Evolutionary conservation across 2,888 invertebrate species (phyloP), one percentile per base, ranked within the genome.

Genomic region (Eurytoma californica): DNA sequence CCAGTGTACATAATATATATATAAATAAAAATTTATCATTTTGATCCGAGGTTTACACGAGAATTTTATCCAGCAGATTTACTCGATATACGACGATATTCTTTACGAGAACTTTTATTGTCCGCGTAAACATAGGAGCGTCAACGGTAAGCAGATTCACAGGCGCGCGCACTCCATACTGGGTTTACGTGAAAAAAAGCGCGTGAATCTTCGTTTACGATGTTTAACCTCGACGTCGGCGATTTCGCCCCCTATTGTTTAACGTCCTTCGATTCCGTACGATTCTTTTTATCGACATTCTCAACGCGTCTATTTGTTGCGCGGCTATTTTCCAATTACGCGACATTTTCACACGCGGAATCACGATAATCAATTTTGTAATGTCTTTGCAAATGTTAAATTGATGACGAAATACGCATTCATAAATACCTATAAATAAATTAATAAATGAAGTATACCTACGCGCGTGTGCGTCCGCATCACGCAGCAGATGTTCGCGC

Each of bases 361-460:
- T 86, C 85, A 85, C 70, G 85, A 86, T 86, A 86, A 86, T 86
- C 86, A 87, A 84, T 86, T 87, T 86, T 87, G 85, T 86, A 85
- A 84, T 86, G 60, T 79, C 49, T 77, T 77, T 77, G 73, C 74
- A 61, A 77, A 80, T 68, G 61, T 77, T 82, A n/a, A 80, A 77
- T 77, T 77, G 57, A 70, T n/a, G 61, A 47, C 67, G 51, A 51
- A 57, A 70, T 51, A 68, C 63, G 55, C n/a, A 78, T 77, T 61
- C 24, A 76, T 18, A 58, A 57, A 69, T 28, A 63, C 12, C 51
- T n/a, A 72, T 63, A 51, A 63, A 69, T 53, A 49, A n/a, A 69
- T 5, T 58, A 30, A 65, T 30, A 76, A 57, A 77, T 67, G 16
- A 68, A 74, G 83, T 72, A 80, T 72, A 68, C 72, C 70, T 51